phyloP scores from a whole-genome alignment of 2,797 vertebrate species.

The Takifugu rubripes region DNA sequence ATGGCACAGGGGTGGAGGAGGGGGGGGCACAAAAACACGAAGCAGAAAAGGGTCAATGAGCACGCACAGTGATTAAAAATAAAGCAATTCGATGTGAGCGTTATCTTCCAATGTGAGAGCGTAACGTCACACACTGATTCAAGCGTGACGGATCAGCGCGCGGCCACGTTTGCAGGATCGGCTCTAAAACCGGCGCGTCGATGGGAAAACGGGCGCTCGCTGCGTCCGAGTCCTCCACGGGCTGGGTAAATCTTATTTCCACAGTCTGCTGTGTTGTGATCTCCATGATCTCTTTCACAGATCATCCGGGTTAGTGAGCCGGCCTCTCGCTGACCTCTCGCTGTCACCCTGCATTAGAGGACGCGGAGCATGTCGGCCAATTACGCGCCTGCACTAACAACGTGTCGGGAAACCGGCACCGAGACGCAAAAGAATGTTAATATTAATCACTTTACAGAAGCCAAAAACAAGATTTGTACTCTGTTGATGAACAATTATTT shows the following conservation, averaged over 20 bases:
- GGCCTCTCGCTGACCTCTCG: slow-evolving; percentile 77
- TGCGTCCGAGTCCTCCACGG: slow-evolving; percentile 18
- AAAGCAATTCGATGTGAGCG: no score
- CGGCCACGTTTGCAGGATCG: neutral
- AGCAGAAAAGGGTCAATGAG: no score
- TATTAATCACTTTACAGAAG: slow-evolving; percentile 3
- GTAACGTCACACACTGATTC: no score
- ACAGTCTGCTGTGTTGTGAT: slow-evolving; percentile 59
- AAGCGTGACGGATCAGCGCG: no score
- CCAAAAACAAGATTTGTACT: slow-evolving; percentile 50
- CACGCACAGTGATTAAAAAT: no score
- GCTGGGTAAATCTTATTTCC: slow-evolving; percentile 38
- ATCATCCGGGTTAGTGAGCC: slow-evolving; percentile 71
- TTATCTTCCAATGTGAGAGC: no score
- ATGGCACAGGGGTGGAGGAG: no score
- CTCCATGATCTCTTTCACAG: slow-evolving; percentile 61
- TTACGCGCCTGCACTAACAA: slow-evolving; percentile 56
- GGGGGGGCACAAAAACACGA: no score
- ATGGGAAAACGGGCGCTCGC: slow-evolving; percentile 44
- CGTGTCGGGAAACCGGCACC: slow-evolving; percentile 46
- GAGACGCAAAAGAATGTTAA: slow-evolving; percentile 4
- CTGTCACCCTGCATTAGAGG: slow-evolving; percentile 76
- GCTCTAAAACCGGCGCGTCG: neutral
- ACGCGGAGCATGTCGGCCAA: slow-evolving; percentile 69
- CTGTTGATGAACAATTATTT: slow-evolving; percentile 82